These are phyloP conservation scores for Paramormyrops hopkinsi DNA, from an alignment of 2,797 vertebrate genomes.

Conservation along the genomic window DNA sequence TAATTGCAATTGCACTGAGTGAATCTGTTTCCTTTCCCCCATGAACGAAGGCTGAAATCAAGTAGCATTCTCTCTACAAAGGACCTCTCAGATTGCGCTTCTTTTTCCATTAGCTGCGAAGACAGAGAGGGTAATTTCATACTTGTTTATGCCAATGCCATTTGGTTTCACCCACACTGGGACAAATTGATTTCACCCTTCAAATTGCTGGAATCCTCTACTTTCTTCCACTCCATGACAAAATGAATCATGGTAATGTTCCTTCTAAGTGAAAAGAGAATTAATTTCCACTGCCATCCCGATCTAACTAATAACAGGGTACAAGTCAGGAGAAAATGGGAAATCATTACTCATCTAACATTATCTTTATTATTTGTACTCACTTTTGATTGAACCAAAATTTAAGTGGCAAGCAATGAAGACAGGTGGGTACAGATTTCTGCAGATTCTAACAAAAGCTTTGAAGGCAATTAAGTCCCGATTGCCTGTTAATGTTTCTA, in stretches of 20 bases:
- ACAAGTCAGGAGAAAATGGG: constrained; percentile 76
- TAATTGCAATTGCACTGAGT: constrained; percentile 44
- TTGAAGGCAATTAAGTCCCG: constrained; percentile 78
- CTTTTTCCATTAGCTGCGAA: constrained; percentile 43
- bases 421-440: constrained; percentile 69
- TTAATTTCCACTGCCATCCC: constrained; percentile 80
- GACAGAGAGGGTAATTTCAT: constrained; percentile 51
- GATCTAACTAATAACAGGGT: constrained; percentile 80
- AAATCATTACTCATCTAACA: constrained; percentile 86
- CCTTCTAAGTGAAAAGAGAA: constrained; percentile 83
- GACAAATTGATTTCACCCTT: constrained; percentile 76
- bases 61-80: constrained; percentile 44
- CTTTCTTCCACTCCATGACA: constrained; percentile 60
- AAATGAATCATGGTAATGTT: constrained; percentile 86
- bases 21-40: constrained; percentile 41
- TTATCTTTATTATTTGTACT: constrained; percentile 81
- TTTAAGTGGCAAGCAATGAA: constrained; percentile 67
- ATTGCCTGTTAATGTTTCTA: constrained; percentile 77
- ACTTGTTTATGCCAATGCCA: constrained; percentile 53
- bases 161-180: constrained; percentile 51
- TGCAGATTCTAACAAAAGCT: constrained; percentile 73
- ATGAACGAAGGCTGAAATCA: constrained; percentile 34
- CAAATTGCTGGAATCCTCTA: constrained; percentile 65
- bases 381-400: constrained; percentile 70
- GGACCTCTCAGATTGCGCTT: constrained; percentile 35